Conservation (phyloP, 2,888 invertebrate genomes). For the Lycocerus yunnanus region DNA sequence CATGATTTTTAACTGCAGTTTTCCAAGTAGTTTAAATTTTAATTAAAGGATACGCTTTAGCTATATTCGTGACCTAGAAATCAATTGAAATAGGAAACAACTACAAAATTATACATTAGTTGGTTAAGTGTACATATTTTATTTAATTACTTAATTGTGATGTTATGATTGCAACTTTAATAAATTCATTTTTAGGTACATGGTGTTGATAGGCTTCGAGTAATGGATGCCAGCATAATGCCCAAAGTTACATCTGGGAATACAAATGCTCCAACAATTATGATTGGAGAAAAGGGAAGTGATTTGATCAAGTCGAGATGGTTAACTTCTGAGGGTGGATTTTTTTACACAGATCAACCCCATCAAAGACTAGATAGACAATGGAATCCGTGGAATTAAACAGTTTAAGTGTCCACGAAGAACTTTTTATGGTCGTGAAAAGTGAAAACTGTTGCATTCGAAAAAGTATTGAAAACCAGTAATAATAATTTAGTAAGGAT, state of each 20-base stretch:
- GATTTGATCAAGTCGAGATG: constrained; percentile 69
- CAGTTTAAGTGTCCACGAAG: neutral
- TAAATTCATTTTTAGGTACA: constrained; percentile 57
- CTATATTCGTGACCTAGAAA: no score
- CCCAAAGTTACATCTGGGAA: constrained; percentile 68
- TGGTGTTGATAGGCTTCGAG: constrained; percentile 67
- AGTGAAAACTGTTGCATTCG: neutral
- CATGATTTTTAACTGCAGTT: no score
- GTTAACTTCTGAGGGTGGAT: constrained; percentile 56
- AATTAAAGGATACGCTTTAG: no score
- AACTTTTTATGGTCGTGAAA: neutral
- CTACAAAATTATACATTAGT: no score
- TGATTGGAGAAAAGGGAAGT: constrained; percentile 70
- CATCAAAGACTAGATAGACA: constrained; percentile 48
- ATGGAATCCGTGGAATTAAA: constrained; percentile 42
- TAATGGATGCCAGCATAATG: constrained; percentile 74
- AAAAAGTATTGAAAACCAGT: neutral
- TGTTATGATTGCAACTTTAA: neutral
- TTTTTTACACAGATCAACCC: constrained; percentile 47
- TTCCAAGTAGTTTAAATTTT: no score
- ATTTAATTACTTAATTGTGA: neutral
- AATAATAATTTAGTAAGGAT: neutral
- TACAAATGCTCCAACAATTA: constrained; percentile 71
- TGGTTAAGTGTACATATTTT: no score
- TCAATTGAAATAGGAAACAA: no score